phyloP scores from a whole-genome alignment of 1,140 invertebrate genomes.

The Drosophila fuyamai region DNA sequence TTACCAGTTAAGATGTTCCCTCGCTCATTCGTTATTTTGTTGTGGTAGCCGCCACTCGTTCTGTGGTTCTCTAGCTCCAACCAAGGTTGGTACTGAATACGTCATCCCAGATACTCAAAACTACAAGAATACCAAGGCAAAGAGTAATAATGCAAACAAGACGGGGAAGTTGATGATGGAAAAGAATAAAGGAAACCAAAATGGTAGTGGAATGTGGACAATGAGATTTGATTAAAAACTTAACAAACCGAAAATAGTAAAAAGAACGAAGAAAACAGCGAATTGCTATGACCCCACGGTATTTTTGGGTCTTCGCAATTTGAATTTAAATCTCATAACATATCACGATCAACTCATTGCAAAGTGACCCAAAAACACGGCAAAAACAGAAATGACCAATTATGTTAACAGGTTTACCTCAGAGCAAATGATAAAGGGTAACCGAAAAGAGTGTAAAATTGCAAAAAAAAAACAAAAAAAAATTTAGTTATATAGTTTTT shows the following conservation, averaged over 20 bases:
- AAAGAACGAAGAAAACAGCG: slow-evolving; percentile 11
- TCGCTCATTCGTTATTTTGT: slow-evolving; percentile 39
- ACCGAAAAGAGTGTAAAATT: slow-evolving; percentile 31
- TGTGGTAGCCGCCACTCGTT: slow-evolving; percentile 37
- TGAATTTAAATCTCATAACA: slow-evolving; percentile 72
- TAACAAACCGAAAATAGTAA: slow-evolving; percentile 22
- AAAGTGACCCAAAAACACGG: slow-evolving; percentile 64
- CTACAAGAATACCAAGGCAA: slow-evolving; percentile 31
- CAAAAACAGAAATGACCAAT: slow-evolving; percentile 40
- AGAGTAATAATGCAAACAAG: slow-evolving; percentile 39
- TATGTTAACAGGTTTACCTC: slow-evolving; percentile 36
- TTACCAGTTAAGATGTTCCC: slow-evolving; percentile 9
- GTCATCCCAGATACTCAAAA: slow-evolving; percentile 35
- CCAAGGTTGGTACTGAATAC: slow-evolving; percentile 22
- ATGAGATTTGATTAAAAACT: slow-evolving; percentile 43
- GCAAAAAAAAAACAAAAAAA: slow-evolving; percentile 9
- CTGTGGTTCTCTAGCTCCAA: slow-evolving; percentile 1
- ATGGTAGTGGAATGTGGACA: slow-evolving; percentile 32
- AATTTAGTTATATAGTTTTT: too few species aligned
- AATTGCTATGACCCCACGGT: slow-evolving; percentile 37
- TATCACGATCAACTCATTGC: slow-evolving; percentile 70
- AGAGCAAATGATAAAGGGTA: slow-evolving; percentile 33
- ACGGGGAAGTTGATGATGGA: slow-evolving; percentile 6
- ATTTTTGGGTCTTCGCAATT: slow-evolving; percentile 58
- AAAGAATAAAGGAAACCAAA: slow-evolving; percentile 12